phyloP scores from a whole-genome alignment of 2,113 vertebrate genomes.

The Heterotilapia buettikoferi region DNA sequence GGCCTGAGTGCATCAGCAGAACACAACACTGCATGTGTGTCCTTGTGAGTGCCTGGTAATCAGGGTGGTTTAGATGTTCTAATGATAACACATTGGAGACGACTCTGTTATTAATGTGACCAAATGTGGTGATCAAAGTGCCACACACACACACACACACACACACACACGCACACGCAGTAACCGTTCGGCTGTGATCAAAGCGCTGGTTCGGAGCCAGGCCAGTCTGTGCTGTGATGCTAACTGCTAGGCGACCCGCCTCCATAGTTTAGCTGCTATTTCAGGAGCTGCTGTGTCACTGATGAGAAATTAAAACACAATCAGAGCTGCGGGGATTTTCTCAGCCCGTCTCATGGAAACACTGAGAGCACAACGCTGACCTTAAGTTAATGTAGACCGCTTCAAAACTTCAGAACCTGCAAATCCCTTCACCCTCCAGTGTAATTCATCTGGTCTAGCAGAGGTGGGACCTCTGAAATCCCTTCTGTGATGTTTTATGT shows the following conservation, averaged over 20 bases:
- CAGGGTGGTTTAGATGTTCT: neutral
- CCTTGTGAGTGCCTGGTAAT: neutral
- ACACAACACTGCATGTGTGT: neutral
- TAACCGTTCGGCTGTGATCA: constrained; percentile 2
- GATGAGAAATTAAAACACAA: neutral
- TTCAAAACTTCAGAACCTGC: neutral
- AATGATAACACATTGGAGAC: neutral
- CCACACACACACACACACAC: neutral
- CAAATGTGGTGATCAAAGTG: neutral
- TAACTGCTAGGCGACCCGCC: constrained; percentile 9
- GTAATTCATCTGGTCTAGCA: neutral
- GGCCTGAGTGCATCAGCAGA: neutral
- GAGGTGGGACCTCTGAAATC: neutral
- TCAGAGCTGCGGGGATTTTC: neutral
- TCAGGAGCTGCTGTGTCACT: constrained; percentile 34
- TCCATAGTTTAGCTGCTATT: constrained; percentile 25
- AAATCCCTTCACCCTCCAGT: neutral
- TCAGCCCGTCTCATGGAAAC: neutral
- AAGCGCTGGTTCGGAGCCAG: constrained; percentile 21
- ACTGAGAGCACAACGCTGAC: neutral
- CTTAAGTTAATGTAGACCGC: neutral
- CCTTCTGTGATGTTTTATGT: neutral
- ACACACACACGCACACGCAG: neutral
- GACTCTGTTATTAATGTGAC: neutral
- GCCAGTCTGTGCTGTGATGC: neutral